A percentile compares a stretch with the other conserved stretches of the same genome.
Evolutionary conservation across 2,888 invertebrate species (phyloP).

Genomic region (Neoascia interrupta): DNA sequence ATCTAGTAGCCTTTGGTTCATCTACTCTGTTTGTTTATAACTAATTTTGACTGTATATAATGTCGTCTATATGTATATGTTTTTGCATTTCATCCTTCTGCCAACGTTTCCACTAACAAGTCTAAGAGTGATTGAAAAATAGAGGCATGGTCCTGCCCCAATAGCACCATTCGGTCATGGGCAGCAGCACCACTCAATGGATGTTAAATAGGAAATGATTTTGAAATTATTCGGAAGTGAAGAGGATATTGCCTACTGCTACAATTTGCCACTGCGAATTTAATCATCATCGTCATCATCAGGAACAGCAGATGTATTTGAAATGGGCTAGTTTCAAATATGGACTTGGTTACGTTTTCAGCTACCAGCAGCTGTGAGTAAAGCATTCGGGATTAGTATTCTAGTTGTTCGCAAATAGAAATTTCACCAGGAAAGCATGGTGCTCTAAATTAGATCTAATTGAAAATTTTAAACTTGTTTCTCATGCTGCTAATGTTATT

Average conservation of each 20-base stretch:
- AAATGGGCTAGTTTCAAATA: slow-evolving; percentile 11
- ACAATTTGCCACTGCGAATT: slow-evolving; percentile 21
- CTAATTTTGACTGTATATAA: slow-evolving; percentile 17
- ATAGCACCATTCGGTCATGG: slow-evolving; percentile 8
- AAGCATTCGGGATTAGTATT: too few species aligned
- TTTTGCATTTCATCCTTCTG: not conserved
- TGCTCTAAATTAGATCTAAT: slow-evolving; percentile 36
- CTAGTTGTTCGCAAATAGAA: too few species aligned
- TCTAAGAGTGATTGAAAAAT: not conserved
- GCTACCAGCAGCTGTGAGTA: not conserved
- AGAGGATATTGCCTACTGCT: slow-evolving; percentile 53
- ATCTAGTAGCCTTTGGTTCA: slow-evolving; percentile 13
- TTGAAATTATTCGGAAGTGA: slow-evolving; percentile 62
- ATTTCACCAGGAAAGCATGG: too few species aligned
- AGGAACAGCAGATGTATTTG: not conserved
- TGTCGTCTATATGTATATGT: too few species aligned
- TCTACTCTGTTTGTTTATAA: slow-evolving; percentile 32
- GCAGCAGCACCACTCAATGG: slow-evolving; percentile 20
- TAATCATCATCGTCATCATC: slow-evolving; percentile 43
- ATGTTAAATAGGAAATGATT: slow-evolving; percentile 59
- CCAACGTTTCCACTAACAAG: slow-evolving; percentile 22
- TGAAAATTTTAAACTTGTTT: slow-evolving; percentile 37
- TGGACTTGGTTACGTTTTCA: slow-evolving; percentile 32
- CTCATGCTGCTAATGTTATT: slow-evolving; percentile 43
- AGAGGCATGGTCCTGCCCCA: not conserved